Percentiles rank a stretch among this genome's conserved stretches.
phyloP scores from a whole-genome alignment of 2,797 vertebrate species.

The Argentina silus region DNA sequence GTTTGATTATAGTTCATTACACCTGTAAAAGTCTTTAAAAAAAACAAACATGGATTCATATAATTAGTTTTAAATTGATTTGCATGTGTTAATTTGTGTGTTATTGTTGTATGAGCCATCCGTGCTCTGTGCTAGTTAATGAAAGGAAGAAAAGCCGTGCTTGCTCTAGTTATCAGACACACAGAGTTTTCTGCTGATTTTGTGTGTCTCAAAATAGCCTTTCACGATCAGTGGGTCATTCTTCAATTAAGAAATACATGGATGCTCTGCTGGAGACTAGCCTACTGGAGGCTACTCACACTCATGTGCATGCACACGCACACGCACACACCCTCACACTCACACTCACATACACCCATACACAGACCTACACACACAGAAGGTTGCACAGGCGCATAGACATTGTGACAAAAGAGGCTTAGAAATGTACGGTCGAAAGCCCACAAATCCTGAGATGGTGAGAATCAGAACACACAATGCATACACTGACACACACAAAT shows the following conservation, averaged over 20 bases:
- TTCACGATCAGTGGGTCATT: conserved; percentile 5
- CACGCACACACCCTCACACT: neutral
- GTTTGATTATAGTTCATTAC: neutral
- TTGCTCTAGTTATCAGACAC: neutral
- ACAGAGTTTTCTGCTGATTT: neutral
- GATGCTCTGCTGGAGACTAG: conserved; percentile 11
- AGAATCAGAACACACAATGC: neutral
- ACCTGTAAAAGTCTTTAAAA: neutral
- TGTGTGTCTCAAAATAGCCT: conserved; percentile 36
- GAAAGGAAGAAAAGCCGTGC: neutral
- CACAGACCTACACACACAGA: neutral
- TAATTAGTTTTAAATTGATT: neutral
- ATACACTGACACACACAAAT: neutral
- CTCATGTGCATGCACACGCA: neutral
- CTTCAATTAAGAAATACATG: conserved; percentile 21
- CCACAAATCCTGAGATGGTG: neutral
- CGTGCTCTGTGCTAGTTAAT: neutral
- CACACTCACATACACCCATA: neutral
- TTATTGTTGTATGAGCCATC: neutral
- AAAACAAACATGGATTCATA: neutral
- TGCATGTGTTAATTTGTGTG: neutral
- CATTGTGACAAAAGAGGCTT: conserved; percentile 1
- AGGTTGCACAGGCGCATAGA: neutral
- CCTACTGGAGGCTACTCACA: conserved; percentile 2
- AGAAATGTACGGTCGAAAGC: neutral